A percentile compares a stretch with the other conserved stretches of the same genome.
These are phyloP conservation scores for Archips xylosteana DNA, from an alignment of 2,888 invertebrate genomes.

Conservation along the genomic window DNA sequence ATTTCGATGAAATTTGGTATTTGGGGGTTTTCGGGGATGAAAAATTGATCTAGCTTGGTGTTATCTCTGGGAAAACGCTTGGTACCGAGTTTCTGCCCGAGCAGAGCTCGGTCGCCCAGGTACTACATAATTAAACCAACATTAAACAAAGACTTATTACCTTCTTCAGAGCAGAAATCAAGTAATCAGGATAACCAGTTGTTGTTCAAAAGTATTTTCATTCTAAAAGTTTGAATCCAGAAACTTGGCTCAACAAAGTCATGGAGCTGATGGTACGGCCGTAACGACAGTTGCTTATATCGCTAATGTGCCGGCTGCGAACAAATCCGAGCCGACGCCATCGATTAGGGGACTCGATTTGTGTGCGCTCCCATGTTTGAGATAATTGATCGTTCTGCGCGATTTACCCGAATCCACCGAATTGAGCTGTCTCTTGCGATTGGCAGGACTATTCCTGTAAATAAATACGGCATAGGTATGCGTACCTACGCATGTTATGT, in stretches of 20 bases:
- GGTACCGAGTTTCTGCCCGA: no score
- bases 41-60: no score
- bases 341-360: conserved; percentile 50
- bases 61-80: no score
- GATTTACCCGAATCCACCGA: conserved; percentile 49
- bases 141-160: not conserved
- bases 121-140: not conserved
- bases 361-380: conserved; percentile 45
- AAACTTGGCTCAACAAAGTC: not conserved
- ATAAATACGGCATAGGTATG: conserved; percentile 18
- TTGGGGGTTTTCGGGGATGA: no score
- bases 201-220: not conserved
- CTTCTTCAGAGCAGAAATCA: not conserved
- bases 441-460: conserved; percentile 35
- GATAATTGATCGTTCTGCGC: conserved; percentile 56
- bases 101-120: no score
- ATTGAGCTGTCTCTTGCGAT: conserved; percentile 48
- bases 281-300: conserved; percentile 57
- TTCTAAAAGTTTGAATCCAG: not conserved
- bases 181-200: not conserved
- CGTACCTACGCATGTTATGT: not conserved
- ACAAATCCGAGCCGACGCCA: conserved; percentile 60
- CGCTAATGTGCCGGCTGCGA: conserved; percentile 64
- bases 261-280: conserved; percentile 53
- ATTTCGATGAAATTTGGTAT: no score